Evolutionary conservation across 2,888 invertebrate genomes (phyloP).

Genomic region (Abrostola tripartita): DNA sequence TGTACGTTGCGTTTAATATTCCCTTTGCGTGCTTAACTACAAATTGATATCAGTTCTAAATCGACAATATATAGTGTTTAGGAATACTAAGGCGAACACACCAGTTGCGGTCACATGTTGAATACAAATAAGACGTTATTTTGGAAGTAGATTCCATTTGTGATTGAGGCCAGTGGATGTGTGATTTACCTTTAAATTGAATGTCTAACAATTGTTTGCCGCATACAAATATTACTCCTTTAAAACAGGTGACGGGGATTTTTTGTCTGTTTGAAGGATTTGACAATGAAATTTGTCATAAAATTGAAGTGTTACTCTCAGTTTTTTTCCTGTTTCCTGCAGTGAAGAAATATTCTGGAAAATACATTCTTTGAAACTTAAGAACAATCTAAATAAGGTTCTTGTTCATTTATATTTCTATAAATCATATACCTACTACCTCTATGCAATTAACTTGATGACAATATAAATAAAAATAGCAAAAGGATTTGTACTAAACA

Average conservation of each 20-base stretch:
- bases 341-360: not conserved
- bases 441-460: no score
- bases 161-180: slow-evolving; percentile 57
- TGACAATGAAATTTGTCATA: slow-evolving; percentile 27
- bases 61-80: slow-evolving; percentile 70
- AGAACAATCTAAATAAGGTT: no score
- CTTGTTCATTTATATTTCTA: no score
- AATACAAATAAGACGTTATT: slow-evolving; percentile 74
- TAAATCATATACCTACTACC: no score
- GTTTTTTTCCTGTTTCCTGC: slow-evolving; percentile 12
- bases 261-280: slow-evolving; percentile 38
- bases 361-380: no score
- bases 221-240: slow-evolving; percentile 42
- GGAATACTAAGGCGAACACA: slow-evolving; percentile 78
- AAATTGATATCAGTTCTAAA: slow-evolving; percentile 86
- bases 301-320: not conserved
- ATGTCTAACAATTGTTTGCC: slow-evolving; percentile 11
- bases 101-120: slow-evolving; percentile 63
- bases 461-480: no score
- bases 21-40: slow-evolving; percentile 71
- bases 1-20: slow-evolving; percentile 67
- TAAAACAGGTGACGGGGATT: slow-evolving; percentile 10
- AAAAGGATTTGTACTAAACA: no score
- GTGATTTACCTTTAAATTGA: slow-evolving; percentile 53
- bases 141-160: slow-evolving; percentile 60